Percentiles rank a stretch among this genome's conserved stretches.
Evolutionary conservation across 2,797 vertebrate species (phyloP).

Genomic region (Helostoma temminkii): DNA sequence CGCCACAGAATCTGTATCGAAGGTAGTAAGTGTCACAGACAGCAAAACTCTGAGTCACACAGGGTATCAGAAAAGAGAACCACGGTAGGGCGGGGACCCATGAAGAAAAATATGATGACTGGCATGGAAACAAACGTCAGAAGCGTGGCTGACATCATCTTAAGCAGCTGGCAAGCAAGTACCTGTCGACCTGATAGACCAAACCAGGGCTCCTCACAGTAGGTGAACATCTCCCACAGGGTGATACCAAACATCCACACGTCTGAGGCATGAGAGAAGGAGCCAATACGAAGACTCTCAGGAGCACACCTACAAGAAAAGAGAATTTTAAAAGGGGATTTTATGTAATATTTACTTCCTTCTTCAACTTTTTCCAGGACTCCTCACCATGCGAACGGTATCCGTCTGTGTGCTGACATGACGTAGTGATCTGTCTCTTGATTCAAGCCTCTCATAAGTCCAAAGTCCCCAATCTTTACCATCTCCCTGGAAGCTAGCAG

Average conservation of each 20-base stretch:
- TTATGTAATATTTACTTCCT: not conserved
- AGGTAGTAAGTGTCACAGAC: conserved; percentile 5
- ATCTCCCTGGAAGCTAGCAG: conserved; percentile 84
- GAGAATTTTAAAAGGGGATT: not conserved
- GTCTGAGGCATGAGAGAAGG: conserved; percentile 90
- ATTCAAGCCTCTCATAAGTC: conserved; percentile 88
- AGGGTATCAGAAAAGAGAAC: not conserved
- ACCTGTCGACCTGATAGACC: conserved; percentile 88
- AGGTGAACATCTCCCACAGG: conserved; percentile 94
- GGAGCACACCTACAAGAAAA: conserved; percentile 89
- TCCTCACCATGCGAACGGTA: conserved; percentile 92
- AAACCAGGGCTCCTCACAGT: conserved; percentile 92
- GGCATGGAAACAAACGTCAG: not conserved
- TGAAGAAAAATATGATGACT: not conserved
- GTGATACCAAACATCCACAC: conserved; percentile 95
- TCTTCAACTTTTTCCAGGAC: not conserved
- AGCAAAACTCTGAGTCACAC: conserved; percentile 27
- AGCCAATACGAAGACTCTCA: conserved; percentile 89
- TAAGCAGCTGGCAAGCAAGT: conserved; percentile 1
- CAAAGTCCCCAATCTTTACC: conserved; percentile 93
- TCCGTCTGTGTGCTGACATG: conserved; percentile 88
- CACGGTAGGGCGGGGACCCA: conserved; percentile 37
- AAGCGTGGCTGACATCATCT: not conserved
- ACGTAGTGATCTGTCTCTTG: conserved; percentile 87
- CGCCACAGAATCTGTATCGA: conserved; percentile 83